Evolutionary conservation across 2,113 vertebrate genomes (phyloP).

Genomic region (Rhipidura dahli): DNA sequence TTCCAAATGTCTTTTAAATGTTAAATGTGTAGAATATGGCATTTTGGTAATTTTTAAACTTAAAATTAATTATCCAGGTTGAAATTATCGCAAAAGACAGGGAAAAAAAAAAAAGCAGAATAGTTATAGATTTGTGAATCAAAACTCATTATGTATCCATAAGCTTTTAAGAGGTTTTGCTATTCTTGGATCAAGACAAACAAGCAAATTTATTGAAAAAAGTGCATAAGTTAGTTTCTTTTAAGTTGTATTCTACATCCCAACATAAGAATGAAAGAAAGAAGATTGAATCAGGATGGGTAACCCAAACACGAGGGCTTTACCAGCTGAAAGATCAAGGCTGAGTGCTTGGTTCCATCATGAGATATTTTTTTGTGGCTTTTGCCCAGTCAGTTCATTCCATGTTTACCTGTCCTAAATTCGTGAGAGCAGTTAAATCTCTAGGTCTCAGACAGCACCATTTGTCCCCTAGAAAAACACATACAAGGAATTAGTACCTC

Average conservation of each 20-base stretch:
- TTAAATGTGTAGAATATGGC: neutral
- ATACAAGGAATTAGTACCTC: neutral
- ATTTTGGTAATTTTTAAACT: neutral
- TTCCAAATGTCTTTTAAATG: neutral
- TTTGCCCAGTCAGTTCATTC: neutral
- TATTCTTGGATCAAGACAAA: neutral
- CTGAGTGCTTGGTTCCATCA: neutral
- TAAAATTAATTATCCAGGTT: neutral
- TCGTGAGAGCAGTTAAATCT: neutral
- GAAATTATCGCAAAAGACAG: neutral
- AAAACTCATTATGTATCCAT: neutral
- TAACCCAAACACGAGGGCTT: neutral
- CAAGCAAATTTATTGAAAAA: neutral
- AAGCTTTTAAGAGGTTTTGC: neutral
- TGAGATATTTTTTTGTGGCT: neutral
- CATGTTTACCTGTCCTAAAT: neutral
- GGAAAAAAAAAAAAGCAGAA: neutral
- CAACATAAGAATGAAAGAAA: neutral
- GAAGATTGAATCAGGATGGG: neutral
- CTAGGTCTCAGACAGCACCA: neutral
- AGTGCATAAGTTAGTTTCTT: neutral
- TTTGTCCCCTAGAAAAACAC: neutral
- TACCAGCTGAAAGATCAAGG: rapidly evolving
- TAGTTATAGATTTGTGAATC: neutral
- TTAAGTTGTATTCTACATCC: neutral